Percentiles rank a stretch among this genome's conserved stretches.
Conservation (phyloP, 2,797 vertebrate species). For the Mus spretus region DNA sequence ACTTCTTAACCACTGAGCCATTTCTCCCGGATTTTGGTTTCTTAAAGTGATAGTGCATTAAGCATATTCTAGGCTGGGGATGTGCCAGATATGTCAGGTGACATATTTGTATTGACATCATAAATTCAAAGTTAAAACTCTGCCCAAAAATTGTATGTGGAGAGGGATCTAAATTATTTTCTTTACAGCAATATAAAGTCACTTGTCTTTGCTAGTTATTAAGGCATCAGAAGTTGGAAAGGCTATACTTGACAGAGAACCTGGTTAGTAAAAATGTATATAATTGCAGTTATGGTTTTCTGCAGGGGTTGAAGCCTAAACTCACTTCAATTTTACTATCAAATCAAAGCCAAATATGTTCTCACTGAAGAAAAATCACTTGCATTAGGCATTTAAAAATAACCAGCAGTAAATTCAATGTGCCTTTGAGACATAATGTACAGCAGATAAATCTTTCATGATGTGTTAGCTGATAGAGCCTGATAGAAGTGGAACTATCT, state of each 20-base stretch:
- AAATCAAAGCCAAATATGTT: background rate
- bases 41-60: background rate
- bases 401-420: background rate
- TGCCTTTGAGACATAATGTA: background rate
- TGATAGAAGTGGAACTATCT: background rate
- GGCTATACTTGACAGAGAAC: background rate
- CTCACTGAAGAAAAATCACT: background rate
- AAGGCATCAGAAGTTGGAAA: slow-evolving; percentile 28
- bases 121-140: slow-evolving; percentile 46
- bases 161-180: background rate
- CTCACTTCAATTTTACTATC: background rate
- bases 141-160: background rate
- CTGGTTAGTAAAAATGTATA: background rate
- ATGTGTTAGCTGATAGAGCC: background rate
- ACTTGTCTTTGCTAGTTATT: background rate
- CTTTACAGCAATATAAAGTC: background rate
- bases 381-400: slow-evolving; percentile 7
- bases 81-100: background rate
- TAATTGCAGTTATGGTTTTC: background rate
- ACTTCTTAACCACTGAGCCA: too few relatives aligned
- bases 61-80: background rate
- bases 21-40: background rate
- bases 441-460: background rate
- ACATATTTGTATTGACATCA: background rate
- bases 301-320: background rate